Percentiles rank a stretch among this genome's conserved stretches.
Evolutionary conservation across 1,140 invertebrate genomes (phyloP).

Genomic region (Catajapyx aquilonaris): DNA sequence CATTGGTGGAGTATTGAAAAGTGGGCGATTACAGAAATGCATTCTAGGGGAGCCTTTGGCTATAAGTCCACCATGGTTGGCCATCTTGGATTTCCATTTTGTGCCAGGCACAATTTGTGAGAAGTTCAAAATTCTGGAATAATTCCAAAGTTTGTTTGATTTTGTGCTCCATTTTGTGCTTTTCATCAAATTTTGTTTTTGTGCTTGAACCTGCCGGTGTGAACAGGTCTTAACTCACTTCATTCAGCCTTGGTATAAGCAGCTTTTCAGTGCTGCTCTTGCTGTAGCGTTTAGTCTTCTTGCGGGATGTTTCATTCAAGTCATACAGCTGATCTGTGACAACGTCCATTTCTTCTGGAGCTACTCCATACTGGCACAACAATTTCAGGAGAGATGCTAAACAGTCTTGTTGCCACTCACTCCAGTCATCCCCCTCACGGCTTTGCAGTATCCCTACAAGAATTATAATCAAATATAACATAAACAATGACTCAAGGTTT

Average conservation of each 20-base stretch:
- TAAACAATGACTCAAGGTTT: too few relatives aligned
- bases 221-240: conserved; percentile 20
- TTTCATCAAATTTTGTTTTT: too few relatives aligned
- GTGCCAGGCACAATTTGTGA: too few relatives aligned
- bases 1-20: too few relatives aligned
- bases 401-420: conserved; percentile 87
- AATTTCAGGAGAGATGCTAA: conserved; percentile 64
- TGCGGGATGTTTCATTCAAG: conserved; percentile 17
- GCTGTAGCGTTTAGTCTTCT: conserved; percentile 14
- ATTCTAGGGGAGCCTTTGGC: too few relatives aligned
- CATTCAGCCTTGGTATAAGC: conserved; percentile 37
- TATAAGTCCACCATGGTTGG: too few relatives aligned
- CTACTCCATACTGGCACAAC: conserved; percentile 62
- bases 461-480: conserved; percentile 7
- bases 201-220: too few relatives aligned
- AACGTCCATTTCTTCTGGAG: conserved; percentile 13
- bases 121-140: too few relatives aligned
- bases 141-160: too few relatives aligned
- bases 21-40: too few relatives aligned
- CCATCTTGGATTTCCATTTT: too few relatives aligned
- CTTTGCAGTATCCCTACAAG: conserved; percentile 36
- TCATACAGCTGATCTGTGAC: conserved; percentile 17
- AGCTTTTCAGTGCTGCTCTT: conserved; percentile 29
- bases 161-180: too few relatives aligned
- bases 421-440: conserved; percentile 37